Conservation (phyloP, 2,888 invertebrate species). For the Xestoiulus laeticollis region DNA sequence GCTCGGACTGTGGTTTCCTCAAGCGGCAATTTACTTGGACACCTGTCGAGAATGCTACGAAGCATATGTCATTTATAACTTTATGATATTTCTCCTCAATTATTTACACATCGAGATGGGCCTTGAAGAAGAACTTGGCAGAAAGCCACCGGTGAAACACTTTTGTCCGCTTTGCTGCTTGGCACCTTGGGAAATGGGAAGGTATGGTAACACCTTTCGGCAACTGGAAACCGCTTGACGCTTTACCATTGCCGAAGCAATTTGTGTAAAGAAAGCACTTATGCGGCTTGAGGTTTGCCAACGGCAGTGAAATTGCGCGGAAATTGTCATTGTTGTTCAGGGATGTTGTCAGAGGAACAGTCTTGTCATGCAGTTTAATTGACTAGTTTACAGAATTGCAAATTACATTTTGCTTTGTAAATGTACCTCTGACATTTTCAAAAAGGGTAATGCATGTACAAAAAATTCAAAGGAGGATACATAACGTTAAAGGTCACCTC, state of each 20-base stretch:
- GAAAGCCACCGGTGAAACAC: constrained; percentile 86
- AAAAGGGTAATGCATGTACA: neutral
- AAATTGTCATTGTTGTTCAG: neutral
- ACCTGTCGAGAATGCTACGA: constrained; percentile 95
- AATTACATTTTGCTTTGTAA: neutral
- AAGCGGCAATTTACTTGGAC: constrained; percentile 90
- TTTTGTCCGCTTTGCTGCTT: constrained; percentile 91
- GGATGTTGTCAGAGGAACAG: neutral
- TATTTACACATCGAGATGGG: constrained; percentile 88
- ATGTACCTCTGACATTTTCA: neutral
- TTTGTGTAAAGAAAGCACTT: neutral
- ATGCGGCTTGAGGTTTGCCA: neutral
- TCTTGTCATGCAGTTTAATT: neutral
- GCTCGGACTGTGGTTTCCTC: constrained; percentile 87
- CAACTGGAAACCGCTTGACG: neutral
- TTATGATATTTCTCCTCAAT: constrained; percentile 92
- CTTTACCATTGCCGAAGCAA: neutral
- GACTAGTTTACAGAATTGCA: neutral
- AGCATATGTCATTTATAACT: constrained; percentile 97
- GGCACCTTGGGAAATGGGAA: constrained; percentile 93
- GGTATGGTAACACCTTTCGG: constrained; percentile 65
- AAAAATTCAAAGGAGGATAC: neutral
- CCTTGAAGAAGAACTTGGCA: constrained; percentile 78
- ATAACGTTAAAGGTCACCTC: no score
- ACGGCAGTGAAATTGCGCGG: neutral